Percentiles rank a stretch among this genome's conserved stretches.
Evolutionary conservation across 2,888 invertebrate genomes (phyloP).

Genomic region (Netelia melanura): DNA sequence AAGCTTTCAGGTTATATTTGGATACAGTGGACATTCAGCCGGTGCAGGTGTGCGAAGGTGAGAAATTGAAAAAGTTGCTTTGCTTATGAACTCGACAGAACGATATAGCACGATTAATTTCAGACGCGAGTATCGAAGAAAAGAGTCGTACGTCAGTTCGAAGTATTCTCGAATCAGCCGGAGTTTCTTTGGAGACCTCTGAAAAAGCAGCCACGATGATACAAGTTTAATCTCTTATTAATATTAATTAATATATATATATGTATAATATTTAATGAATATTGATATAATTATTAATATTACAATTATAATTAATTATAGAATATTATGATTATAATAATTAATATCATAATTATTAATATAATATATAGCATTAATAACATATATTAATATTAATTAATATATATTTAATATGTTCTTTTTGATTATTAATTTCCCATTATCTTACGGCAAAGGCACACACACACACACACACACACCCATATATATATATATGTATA

Average conservation of each 20-base stretch:
- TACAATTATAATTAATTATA: too few relatives aligned
- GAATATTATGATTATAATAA: too few relatives aligned
- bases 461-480: too few relatives aligned
- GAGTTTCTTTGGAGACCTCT: constrained; percentile 72
- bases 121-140: constrained; percentile 65
- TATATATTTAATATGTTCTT: background rate
- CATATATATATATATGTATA: too few relatives aligned
- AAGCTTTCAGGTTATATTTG: constrained; percentile 78
- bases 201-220: constrained; percentile 77
- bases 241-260: background rate
- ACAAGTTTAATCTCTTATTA: constrained; percentile 73
- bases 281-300: too few relatives aligned
- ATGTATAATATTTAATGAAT: too few relatives aligned
- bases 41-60: constrained; percentile 70
- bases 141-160: constrained; percentile 73
- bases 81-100: constrained; percentile 11
- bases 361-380: too few relatives aligned
- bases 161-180: constrained; percentile 75
- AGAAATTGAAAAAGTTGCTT: background rate
- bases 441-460: background rate
- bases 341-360: too few relatives aligned
- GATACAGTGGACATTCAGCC: constrained; percentile 73
- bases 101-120: background rate
- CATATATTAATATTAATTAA: background rate
- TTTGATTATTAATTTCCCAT: background rate